A percentile compares a stretch with the other conserved stretches of the same genome.
phyloP scores from a whole-genome alignment of 2,113 vertebrate species.

The Tamias sibiricus region DNA sequence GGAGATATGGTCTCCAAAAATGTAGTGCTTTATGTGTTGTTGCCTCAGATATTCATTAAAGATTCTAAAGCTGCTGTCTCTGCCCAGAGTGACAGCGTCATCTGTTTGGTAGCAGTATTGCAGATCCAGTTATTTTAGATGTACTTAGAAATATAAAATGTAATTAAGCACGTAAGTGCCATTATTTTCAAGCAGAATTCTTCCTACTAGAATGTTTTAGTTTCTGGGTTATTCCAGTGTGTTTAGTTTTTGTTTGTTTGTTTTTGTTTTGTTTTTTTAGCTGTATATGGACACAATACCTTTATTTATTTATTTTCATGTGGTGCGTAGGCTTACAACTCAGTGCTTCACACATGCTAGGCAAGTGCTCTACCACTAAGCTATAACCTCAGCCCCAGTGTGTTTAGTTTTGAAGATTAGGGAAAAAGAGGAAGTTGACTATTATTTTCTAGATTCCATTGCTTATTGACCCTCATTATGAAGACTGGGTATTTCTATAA shows the following conservation, averaged over 20 bases:
- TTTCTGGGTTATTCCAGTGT: background rate
- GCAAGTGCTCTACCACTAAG: no score
- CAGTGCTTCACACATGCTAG: no score
- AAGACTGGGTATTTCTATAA: background rate
- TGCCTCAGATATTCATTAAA: background rate
- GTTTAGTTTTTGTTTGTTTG: background rate
- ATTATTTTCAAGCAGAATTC: constrained; percentile 23
- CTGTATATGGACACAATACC: no score
- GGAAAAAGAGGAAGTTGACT: constrained; percentile 28
- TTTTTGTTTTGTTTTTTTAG: no score
- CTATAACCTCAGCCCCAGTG: background rate
- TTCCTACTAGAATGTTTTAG: constrained; percentile 21
- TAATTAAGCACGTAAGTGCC: background rate
- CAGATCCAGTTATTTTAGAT: background rate
- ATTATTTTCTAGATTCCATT: background rate
- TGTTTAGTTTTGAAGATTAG: constrained; percentile 51
- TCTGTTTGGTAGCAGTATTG: background rate
- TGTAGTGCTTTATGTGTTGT: background rate
- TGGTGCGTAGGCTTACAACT: no score
- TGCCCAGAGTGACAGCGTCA: background rate
- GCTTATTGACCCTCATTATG: background rate
- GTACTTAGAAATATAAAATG: background rate
- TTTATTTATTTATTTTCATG: no score
- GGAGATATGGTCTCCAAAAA: background rate
- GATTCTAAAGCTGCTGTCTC: background rate